phyloP scores from a whole-genome alignment of 2,113 vertebrate species.

The Urocolius indicus region DNA sequence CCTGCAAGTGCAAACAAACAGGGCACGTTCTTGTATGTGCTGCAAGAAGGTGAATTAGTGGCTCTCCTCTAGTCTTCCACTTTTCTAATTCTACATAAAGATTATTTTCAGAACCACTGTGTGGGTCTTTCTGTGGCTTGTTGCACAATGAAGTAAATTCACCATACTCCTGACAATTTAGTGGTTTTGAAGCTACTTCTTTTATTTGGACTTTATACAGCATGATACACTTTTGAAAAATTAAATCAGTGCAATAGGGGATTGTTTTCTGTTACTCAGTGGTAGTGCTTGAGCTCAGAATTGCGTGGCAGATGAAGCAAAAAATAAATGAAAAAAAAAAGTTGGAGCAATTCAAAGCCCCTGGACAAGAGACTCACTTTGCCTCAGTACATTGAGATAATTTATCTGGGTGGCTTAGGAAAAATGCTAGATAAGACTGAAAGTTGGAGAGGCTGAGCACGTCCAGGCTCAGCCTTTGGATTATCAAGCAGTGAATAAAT shows the following conservation, averaged over 20 bases:
- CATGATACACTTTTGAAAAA: not conserved
- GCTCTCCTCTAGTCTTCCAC: not conserved
- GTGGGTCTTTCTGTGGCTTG: not conserved
- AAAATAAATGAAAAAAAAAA: not conserved
- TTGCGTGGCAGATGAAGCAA: not conserved
- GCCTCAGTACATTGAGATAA: conserved; percentile 28
- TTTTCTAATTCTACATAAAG: not conserved
- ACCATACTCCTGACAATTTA: not conserved
- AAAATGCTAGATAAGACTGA: conserved; percentile 51
- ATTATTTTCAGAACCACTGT: not conserved
- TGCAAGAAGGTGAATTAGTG: not conserved
- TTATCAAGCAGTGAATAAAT: conserved; percentile 4
- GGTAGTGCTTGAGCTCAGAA: not conserved
- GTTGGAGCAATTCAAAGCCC: not conserved
- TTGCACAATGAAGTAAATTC: not conserved
- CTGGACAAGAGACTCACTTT: conserved; percentile 17
- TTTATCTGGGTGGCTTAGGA: conserved; percentile 32
- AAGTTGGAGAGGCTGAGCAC: conserved; percentile 24
- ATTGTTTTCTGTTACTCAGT: not conserved
- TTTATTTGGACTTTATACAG: not conserved
- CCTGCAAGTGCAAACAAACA: conserved; percentile 14
- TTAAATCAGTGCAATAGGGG: not conserved
- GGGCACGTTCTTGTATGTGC: not conserved
- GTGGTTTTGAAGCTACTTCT: not conserved
- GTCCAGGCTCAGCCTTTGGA: not conserved